Evolutionary conservation across 2,113 vertebrate species (phyloP), one percentile per base, ranked within the genome.

Genomic region (Channa maculata): DNA sequence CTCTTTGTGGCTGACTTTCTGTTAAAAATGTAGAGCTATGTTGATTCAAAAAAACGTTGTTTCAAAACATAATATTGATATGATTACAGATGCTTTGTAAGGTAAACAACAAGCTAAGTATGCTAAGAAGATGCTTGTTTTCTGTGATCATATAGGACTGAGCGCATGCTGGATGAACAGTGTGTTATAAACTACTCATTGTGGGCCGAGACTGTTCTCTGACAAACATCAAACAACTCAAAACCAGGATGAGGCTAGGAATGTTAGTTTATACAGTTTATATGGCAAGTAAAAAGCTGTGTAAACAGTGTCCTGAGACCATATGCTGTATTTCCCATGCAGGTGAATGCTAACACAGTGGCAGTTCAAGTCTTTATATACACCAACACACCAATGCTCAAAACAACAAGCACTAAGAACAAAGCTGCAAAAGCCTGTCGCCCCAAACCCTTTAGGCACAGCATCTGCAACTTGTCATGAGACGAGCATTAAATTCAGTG

Each of bases 401-500:
- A 39, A 79, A 80, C 69, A 82, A 80, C 65, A 85, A 82, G 81
- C 24, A 71, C 60, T 67, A 65, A 77, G 71, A 85, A 83, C 78
- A 86, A 82, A 85, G 78, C 76, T 2, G 54, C 75, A 78, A 77
- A 82, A 79, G 64, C 24, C 45, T 2, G 59, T 78, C 58, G 62
- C 54, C 14, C 59, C 71, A 86, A 83, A 66, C 77, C 70, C 86
- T 64, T 68, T 60, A 66, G 84, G 70, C 76, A 6, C 54, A 52
- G 60, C 33, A 60, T 85, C 76, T 71, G 72, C 70, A 68, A 63
- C 72, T 76, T 89, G 85, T 84, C 87, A 80, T 54, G 58, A 84
- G 83, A 71, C 38, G 5, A 83, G 71, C 65, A 39, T 49, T 66
- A 69, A 81, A 67, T 82, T 64, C 70, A 49, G 44, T 70, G 76